A percentile compares a stretch with the other conserved stretches of the same genome.
Conservation (phyloP, 2,797 vertebrate species). For the Danio aesculapii region DNA sequence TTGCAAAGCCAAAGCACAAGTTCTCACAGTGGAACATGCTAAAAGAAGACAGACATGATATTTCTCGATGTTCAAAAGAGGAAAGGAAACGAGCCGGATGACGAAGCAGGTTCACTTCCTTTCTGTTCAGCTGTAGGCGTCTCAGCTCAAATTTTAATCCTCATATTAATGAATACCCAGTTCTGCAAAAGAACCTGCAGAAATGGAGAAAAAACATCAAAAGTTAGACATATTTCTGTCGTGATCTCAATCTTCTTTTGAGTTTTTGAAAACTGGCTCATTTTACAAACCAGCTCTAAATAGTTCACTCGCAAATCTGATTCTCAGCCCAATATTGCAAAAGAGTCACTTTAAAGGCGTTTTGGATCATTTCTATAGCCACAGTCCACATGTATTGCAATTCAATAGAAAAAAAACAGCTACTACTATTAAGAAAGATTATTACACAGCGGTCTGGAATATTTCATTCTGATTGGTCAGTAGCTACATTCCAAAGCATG, state of each 20-base stretch:
- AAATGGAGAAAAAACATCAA: constrained; percentile 51
- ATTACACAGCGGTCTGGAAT: no score
- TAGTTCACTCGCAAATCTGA: neutral
- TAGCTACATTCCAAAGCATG: no score
- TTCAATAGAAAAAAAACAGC: neutral
- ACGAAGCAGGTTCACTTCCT: constrained; percentile 11
- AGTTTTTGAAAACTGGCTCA: neutral
- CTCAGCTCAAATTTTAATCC: neutral
- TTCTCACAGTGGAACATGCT: neutral
- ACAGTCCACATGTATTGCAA: neutral
- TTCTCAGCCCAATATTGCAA: neutral
- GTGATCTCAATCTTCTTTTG: no score
- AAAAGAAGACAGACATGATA: neutral
- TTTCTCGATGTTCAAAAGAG: neutral
- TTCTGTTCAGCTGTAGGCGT: neutral
- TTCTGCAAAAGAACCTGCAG: constrained; percentile 37
- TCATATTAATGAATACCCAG: neutral
- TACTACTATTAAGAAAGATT: no score
- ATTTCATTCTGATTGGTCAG: no score
- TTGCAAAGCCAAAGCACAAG: constrained; percentile 6
- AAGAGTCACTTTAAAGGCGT: neutral
- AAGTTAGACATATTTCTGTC: neutral
- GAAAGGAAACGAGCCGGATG: constrained; percentile 1
- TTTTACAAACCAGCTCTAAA: neutral
- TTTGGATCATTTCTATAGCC: neutral